A percentile compares a stretch with the other conserved stretches of the same genome.
Conservation (phyloP, 2,797 vertebrate species). For the Corythornis leucogaster region DNA sequence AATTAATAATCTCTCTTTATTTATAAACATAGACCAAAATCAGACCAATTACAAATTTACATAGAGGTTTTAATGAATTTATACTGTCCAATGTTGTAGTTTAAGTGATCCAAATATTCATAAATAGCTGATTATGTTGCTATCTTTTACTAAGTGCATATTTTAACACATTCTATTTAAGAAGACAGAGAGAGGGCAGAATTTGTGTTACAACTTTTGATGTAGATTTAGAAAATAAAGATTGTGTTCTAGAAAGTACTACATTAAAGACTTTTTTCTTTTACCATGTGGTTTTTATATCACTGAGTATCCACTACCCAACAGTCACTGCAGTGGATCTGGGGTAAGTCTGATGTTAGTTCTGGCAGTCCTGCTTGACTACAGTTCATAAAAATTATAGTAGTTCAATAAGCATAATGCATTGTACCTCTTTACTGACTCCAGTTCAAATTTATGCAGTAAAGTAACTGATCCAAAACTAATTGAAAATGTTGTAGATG, state of each 20-base stretch:
- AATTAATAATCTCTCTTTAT: neutral
- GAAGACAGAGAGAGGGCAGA: neutral
- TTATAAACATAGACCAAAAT: neutral
- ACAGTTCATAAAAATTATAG: neutral
- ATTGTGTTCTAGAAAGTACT: neutral
- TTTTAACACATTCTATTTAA: neutral
- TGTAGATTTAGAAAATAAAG: neutral
- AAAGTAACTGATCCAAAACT: neutral
- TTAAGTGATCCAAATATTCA: neutral
- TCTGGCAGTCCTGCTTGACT: neutral
- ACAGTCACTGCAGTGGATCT: neutral
- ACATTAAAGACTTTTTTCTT: neutral
- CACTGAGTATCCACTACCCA: neutral
- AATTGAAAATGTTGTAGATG: slow-evolving; percentile 2
- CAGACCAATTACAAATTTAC: neutral
- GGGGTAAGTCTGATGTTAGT: neutral
- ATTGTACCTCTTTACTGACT: neutral
- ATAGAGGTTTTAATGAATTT: neutral
- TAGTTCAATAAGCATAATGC: neutral
- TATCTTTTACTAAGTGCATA: neutral
- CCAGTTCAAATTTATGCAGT: neutral
- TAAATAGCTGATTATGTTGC: neutral
- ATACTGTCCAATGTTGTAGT: neutral
- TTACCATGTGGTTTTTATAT: neutral
- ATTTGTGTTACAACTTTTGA: neutral